Evolutionary conservation across 2,113 vertebrate genomes (phyloP), one percentile per base, ranked within the genome.

Genomic region (Lophotis ruficrista): DNA sequence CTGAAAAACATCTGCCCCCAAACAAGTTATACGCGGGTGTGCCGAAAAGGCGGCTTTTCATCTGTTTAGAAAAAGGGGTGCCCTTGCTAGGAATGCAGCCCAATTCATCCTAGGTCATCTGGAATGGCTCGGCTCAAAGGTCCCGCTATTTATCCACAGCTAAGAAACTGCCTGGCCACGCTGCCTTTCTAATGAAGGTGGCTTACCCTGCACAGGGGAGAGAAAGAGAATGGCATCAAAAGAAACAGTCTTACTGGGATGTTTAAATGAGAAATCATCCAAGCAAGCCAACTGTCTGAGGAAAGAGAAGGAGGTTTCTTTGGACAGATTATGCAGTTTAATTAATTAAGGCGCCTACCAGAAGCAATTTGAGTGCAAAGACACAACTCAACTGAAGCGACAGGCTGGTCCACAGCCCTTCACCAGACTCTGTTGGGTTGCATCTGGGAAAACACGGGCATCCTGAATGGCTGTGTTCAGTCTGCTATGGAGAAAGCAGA

Each of bases 1-100:
- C 91, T 57, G 83, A 37, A 83, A 88, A 96, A 93, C 82, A 68
- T 91, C 83, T 72, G n/a, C 25, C 87, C 90, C 89, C 93, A 93
- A 90, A 71, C 31, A 92, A 93, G 89, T 77, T 64, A 78, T 27
- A 60, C 7, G 41, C 0, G 8, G 19, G 24, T 37, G 31, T 69
- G 51, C 60, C 93, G 70, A 86, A 82, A 77, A 93, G 64, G 68
- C 2, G 0, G 56, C 35, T 93, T 93, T 87, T 76, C 38, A 53
- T 73, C 41, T 61, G 24, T 15, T 76, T 22, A 53, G 58, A 45
- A 50, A 60, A 83, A 87, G 45, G 57, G 65, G 80, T 76, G 77
- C 77, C 73, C 76, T 84, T 0, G 0, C 45, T 31, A 83, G 81
- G 61, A 93, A 91, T 43, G 80, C 69, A 84, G 53, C 45, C 77